These are phyloP conservation scores for Otocyon megalotis DNA, from an alignment of 2,113 vertebrate genomes.

Conservation along the genomic window DNA sequence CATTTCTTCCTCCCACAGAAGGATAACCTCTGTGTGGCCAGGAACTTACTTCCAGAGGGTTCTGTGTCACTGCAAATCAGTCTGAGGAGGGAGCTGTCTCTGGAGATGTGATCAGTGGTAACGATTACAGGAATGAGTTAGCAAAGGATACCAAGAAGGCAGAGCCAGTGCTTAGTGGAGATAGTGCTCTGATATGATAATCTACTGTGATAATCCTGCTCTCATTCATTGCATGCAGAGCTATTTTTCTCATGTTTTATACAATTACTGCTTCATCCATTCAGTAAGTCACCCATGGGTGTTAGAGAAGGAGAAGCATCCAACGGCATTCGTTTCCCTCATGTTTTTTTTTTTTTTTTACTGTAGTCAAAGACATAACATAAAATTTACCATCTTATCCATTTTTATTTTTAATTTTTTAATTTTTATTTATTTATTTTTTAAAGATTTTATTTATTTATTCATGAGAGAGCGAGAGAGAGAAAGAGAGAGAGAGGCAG, in stretches of 20 bases:
- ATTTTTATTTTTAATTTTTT: background rate
- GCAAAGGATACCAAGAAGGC: background rate
- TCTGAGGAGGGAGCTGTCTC: background rate
- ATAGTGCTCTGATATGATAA: accelerated
- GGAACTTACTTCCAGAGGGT: background rate
- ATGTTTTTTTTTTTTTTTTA: background rate
- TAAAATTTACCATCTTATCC: background rate
- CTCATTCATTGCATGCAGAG: background rate
- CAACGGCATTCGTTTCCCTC: background rate
- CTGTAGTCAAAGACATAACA: background rate
- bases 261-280: accelerated
- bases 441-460: background rate
- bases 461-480: background rate
- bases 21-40: background rate
- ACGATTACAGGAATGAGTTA: background rate
- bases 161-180: background rate
- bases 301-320: background rate
- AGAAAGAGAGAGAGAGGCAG: background rate
- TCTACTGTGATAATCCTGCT: background rate
- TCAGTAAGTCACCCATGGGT: background rate
- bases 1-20: background rate
- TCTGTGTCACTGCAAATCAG: background rate
- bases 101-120: background rate
- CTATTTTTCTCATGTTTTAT: background rate
- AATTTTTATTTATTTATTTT: background rate